phyloP scores from a whole-genome alignment of 2,888 invertebrate genomes.

The Heptascelio sp. region DNA sequence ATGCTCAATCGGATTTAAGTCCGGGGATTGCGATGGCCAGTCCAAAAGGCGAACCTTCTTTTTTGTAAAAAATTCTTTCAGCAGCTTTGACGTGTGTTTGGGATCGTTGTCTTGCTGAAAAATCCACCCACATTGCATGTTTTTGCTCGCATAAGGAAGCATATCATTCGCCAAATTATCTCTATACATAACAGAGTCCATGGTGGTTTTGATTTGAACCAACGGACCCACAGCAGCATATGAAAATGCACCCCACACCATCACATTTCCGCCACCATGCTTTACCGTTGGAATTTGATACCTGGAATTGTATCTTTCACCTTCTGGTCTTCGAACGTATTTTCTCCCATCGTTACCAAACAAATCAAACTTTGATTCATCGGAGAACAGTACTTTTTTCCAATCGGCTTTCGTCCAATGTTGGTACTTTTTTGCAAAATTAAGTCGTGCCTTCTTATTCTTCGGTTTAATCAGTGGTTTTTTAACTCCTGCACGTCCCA shows the following conservation, averaged over 20 bases:
- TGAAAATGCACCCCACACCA: slow-evolving; percentile 44
- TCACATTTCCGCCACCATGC: slow-evolving; percentile 47
- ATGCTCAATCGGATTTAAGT: too few species aligned
- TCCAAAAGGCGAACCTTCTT: slow-evolving; percentile 40
- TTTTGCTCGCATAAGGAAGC: slow-evolving; percentile 24
- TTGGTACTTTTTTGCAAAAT: slow-evolving; percentile 11
- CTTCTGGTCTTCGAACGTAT: slow-evolving; percentile 1
- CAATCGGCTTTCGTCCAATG: slow-evolving; percentile 27
- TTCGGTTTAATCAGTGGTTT: slow-evolving; percentile 29
- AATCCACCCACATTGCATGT: slow-evolving; percentile 34
- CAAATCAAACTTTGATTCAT: not conserved
- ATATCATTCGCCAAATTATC: slow-evolving; percentile 26
- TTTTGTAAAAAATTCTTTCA: slow-evolving; percentile 34
- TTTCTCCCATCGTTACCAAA: not conserved
- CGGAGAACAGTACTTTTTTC: slow-evolving; percentile 18
- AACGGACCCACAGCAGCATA: slow-evolving; percentile 41
- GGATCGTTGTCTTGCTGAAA: slow-evolving; percentile 42
- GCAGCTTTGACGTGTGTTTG: slow-evolving; percentile 35
- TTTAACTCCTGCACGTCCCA: not conserved
- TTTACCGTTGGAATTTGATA: slow-evolving; percentile 60
- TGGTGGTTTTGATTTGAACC: slow-evolving; percentile 41
- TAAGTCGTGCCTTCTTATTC: slow-evolving; percentile 25
- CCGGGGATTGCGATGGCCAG: slow-evolving; percentile 26
- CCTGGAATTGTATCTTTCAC: slow-evolving; percentile 23
- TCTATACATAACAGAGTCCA: slow-evolving; percentile 33